A percentile compares a stretch with the other conserved stretches of the same genome.
These are phyloP conservation scores for Procambarus virginalis DNA, from an alignment of 1,140 invertebrate genomes.

Conservation along the genomic window DNA sequence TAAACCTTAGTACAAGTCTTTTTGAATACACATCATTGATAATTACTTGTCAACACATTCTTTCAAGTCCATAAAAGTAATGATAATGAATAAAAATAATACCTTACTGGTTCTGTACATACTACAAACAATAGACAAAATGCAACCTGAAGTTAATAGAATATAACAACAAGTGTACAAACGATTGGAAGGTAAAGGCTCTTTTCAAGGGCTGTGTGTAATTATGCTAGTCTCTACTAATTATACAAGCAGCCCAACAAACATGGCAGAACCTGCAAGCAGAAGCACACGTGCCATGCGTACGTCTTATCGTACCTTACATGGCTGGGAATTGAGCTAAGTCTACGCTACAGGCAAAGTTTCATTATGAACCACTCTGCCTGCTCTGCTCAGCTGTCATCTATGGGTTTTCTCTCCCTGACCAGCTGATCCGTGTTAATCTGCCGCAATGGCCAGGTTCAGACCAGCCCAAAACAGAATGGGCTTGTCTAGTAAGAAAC, in stretches of 20 bases:
- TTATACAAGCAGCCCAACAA: slow-evolving; percentile 68
- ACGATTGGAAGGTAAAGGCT: slow-evolving; percentile 69
- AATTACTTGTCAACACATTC: slow-evolving; percentile 64
- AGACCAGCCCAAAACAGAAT: slow-evolving; percentile 56
- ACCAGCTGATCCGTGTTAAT: slow-evolving; percentile 58
- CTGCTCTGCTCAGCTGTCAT: slow-evolving; percentile 58
- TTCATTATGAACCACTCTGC: slow-evolving; percentile 60
- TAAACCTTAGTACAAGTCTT: slow-evolving; percentile 58
- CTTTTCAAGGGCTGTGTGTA: slow-evolving; percentile 67
- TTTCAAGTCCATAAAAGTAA: slow-evolving; percentile 67
- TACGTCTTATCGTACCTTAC: slow-evolving; percentile 48
- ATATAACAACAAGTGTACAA: slow-evolving; percentile 69
- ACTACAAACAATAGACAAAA: slow-evolving; percentile 67
- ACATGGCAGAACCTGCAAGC: slow-evolving; percentile 67
- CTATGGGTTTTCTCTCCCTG: slow-evolving; percentile 40
- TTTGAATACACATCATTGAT: slow-evolving; percentile 65
- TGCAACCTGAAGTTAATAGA: slow-evolving; percentile 66
- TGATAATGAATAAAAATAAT: slow-evolving; percentile 69
- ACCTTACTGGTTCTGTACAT: slow-evolving; percentile 69
- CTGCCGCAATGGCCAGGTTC: slow-evolving; percentile 55
- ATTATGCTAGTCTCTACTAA: slow-evolving; percentile 66
- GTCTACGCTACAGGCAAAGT: slow-evolving; percentile 63
- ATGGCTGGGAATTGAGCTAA: slow-evolving; percentile 66
- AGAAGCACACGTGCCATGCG: slow-evolving; percentile 60
- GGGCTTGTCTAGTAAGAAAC: slow-evolving; percentile 61